phyloP scores from a whole-genome alignment of 2,113 vertebrate genomes.

The Percopsis transmontana region DNA sequence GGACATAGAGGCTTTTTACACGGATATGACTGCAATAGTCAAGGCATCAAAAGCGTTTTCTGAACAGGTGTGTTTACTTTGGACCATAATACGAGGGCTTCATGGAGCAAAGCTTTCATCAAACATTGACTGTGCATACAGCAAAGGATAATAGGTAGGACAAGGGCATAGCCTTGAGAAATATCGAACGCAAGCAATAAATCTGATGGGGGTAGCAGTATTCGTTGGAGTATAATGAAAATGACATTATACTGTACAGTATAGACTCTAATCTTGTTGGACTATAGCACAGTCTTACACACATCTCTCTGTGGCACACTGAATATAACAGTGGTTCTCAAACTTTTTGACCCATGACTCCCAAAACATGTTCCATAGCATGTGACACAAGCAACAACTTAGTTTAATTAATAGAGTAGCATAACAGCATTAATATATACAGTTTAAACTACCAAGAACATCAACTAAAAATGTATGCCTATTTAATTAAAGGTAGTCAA shows the following conservation, averaged over 20 bases:
- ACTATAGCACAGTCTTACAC: neutral
- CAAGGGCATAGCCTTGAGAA: conserved; percentile 43
- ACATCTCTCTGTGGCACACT: neutral
- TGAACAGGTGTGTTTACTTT: conserved; percentile 69
- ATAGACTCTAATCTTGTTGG: neutral
- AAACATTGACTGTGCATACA: conserved; percentile 60
- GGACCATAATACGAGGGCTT: conserved; percentile 45
- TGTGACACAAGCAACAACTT: too few species aligned
- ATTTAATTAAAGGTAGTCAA: too few species aligned
- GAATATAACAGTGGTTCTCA: too few species aligned
- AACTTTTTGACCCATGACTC: too few species aligned
- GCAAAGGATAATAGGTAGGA: conserved; percentile 35
- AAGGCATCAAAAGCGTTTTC: conserved; percentile 45
- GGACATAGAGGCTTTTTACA: conserved; percentile 26
- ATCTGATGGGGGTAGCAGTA: conserved; percentile 43
- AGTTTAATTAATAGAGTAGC: too few species aligned
- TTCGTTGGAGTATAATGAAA: too few species aligned
- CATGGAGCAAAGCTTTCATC: conserved; percentile 53
- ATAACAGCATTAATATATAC: too few species aligned
- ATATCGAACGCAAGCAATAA: conserved; percentile 45
- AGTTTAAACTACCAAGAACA: too few species aligned
- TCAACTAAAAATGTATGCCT: too few species aligned
- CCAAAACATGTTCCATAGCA: too few species aligned
- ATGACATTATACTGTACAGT: neutral
- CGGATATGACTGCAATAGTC: conserved; percentile 35